phyloP scores from a whole-genome alignment of 2,888 invertebrate genomes.

The Oithona nana region DNA sequence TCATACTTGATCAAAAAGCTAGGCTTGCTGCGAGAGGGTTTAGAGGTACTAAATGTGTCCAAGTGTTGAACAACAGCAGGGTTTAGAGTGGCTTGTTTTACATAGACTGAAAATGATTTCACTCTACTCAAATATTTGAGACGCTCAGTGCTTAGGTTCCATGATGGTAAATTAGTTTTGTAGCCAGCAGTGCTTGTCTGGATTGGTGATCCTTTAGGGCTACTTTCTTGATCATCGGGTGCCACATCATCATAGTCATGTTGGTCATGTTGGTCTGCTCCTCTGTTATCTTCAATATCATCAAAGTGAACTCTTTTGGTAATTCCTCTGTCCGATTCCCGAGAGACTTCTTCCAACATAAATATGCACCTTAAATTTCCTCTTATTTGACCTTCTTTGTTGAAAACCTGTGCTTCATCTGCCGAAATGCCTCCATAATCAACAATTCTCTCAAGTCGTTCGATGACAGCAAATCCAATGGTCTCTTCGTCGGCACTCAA shows the following conservation, averaged over 20 bases:
- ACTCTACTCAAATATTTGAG: background rate
- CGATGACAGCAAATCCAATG: background rate
- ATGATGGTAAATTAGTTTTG: background rate
- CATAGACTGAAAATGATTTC: background rate
- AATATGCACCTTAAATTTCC: background rate
- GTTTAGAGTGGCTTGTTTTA: background rate
- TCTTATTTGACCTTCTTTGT: background rate
- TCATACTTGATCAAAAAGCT: background rate
- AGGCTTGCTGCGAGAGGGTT: background rate
- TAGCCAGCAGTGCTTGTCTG: background rate
- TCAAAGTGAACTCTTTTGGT: background rate
- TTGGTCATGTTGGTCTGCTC: too few species aligned
- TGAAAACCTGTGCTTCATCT: background rate
- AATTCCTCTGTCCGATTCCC: background rate
- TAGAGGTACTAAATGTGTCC: background rate
- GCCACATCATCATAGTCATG: background rate
- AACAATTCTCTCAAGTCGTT: background rate
- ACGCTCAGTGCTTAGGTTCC: background rate
- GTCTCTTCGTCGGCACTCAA: background rate
- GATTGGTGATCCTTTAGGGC: background rate
- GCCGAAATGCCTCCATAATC: background rate
- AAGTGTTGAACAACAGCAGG: background rate
- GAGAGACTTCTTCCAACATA: background rate
- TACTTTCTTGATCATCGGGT: background rate
- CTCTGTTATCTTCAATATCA: background rate